Conservation (phyloP, 2,797 vertebrate species). For the Acanthis flammea region DNA sequence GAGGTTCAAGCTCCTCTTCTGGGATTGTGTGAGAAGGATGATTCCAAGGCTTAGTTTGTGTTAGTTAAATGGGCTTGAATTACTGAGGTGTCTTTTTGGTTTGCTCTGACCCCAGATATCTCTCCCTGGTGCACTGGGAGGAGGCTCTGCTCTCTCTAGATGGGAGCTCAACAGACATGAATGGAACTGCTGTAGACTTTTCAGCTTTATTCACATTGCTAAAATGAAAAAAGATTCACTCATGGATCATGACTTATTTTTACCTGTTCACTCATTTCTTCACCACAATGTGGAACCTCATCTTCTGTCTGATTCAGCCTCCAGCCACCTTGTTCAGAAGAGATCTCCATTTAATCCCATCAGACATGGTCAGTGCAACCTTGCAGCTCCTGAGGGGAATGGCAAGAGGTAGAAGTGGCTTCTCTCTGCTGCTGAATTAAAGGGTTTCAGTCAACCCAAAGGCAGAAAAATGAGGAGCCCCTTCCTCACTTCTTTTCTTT, state of each 20-base stretch:
- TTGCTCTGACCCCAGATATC: background rate
- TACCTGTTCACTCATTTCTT: background rate
- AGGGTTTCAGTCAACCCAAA: background rate
- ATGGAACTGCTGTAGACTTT: background rate
- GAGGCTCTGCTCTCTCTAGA: background rate
- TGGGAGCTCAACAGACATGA: background rate
- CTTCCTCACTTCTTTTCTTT: constrained; percentile 6
- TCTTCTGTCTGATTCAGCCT: background rate
- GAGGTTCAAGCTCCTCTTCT: background rate
- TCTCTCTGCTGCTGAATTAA: background rate
- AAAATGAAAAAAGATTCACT: rapidly evolving
- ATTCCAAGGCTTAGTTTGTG: background rate
- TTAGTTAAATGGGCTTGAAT: background rate
- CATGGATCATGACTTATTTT: background rate
- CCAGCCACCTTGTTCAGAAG: background rate
- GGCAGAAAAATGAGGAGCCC: background rate
- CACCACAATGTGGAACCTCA: background rate
- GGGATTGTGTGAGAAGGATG: background rate
- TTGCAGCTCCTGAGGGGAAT: background rate
- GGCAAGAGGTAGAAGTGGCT: background rate
- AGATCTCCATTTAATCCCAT: background rate
- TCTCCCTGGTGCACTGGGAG: background rate
- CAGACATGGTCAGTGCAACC: background rate
- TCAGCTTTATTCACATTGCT: background rate
- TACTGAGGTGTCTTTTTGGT: background rate